These are phyloP conservation scores for Huso huso DNA, from an alignment of 2,797 vertebrate species.

Conservation along the genomic window DNA sequence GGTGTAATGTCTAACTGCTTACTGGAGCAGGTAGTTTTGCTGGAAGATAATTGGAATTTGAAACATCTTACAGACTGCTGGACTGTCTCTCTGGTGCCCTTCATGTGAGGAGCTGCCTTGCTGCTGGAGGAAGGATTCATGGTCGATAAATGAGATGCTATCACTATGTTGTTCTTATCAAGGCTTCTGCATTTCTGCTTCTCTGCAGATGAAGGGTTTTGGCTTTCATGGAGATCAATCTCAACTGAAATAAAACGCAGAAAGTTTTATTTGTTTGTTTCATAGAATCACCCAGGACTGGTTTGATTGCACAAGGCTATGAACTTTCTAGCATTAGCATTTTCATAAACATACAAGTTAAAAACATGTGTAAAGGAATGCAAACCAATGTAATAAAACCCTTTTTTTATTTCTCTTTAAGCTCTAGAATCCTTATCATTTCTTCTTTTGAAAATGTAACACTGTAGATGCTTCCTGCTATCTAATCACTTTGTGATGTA, in stretches of 20 bases:
- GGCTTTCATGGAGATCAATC: constrained; percentile 23
- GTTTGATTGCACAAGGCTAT: no score
- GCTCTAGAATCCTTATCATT: no score
- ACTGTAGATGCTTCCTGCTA: no score
- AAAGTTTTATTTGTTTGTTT: no score
- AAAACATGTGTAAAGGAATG: no score
- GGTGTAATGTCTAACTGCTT: constrained; percentile 8
- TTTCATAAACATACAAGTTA: no score
- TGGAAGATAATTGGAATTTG: constrained; percentile 6
- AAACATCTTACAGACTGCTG: constrained; percentile 9
- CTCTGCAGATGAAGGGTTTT: constrained; percentile 20
- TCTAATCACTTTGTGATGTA: no score
- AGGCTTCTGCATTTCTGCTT: constrained; percentile 32
- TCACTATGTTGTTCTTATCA: constrained; percentile 25
- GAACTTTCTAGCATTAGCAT: no score
- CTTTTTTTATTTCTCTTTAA: no score
- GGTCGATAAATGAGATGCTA: constrained; percentile 29
- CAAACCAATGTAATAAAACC: no score
- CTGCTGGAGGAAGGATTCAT: constrained; percentile 2
- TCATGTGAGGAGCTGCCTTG: not conserved
- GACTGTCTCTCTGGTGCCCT: constrained; percentile 3
- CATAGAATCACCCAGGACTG: no score
- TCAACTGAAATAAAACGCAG: constrained; percentile 20
- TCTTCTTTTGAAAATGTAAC: no score
- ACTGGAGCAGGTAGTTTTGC: not conserved